Evolutionary conservation across 2,888 invertebrate species (phyloP).

Genomic region (Syrista parreyssii): DNA sequence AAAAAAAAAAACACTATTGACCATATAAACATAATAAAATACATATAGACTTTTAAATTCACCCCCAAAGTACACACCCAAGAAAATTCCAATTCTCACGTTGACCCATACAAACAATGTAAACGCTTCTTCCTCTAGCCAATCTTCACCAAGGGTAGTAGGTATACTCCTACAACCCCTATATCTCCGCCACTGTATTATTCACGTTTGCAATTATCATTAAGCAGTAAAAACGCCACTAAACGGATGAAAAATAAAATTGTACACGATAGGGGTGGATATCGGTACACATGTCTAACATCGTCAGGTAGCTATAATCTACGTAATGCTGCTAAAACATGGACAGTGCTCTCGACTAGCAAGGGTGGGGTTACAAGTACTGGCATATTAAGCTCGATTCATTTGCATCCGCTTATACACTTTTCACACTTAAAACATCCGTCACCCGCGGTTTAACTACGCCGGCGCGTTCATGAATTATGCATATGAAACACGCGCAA

Average conservation of each 20-base stretch:
- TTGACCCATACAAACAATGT: not conserved
- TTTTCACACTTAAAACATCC: conserved; percentile 47
- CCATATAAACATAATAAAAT: not conserved
- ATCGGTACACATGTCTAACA: not conserved
- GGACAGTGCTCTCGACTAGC: not conserved
- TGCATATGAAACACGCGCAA: conserved; percentile 47
- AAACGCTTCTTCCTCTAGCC: not conserved
- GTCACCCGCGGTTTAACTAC: conserved; percentile 47
- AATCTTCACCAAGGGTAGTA: not conserved
- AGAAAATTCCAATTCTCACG: not conserved
- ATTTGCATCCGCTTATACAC: conserved; percentile 51
- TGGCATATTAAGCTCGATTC: conserved; percentile 46
- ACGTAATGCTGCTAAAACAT: not conserved
- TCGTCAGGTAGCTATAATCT: not conserved
- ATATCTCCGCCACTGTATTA: not conserved
- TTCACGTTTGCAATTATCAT: not conserved
- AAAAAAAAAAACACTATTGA: not conserved
- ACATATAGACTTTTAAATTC: not conserved
- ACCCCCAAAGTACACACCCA: not conserved
- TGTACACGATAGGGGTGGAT: not conserved
- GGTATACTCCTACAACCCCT: not conserved
- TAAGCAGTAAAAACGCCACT: not conserved
- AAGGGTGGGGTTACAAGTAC: not conserved
- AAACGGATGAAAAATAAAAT: not conserved
- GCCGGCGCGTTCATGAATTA: conserved; percentile 54